Conservation (phyloP, 2,888 invertebrate species). For the Synanthedon tipuliformis region DNA sequence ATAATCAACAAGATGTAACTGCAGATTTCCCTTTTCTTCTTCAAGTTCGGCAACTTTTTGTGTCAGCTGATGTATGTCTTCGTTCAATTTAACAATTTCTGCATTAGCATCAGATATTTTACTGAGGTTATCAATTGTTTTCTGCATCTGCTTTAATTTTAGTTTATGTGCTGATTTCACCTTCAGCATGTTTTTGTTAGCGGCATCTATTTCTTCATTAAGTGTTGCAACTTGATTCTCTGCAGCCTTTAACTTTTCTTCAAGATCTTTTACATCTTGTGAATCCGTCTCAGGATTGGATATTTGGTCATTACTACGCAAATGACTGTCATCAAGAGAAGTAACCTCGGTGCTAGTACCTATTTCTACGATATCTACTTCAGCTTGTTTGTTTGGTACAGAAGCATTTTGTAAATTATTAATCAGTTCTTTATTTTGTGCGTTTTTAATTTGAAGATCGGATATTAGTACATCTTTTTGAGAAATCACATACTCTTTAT, state of each 20-base stretch:
- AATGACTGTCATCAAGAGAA: constrained; percentile 3
- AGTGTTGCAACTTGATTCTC: constrained; percentile 62
- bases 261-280: constrained; percentile 26
- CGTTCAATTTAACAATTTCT: constrained; percentile 74
- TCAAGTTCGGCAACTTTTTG: constrained; percentile 86
- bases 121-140: constrained; percentile 76
- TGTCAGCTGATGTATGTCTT: constrained; percentile 73
- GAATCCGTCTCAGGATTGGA: neutral
- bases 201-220: constrained; percentile 78
- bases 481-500: constrained; percentile 51
- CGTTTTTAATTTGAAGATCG: constrained; percentile 27
- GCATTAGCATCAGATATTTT: constrained; percentile 77
- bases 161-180: constrained; percentile 77
- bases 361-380: constrained; percentile 24
- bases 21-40: constrained; percentile 92
- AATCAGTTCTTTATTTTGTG: constrained; percentile 18
- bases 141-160: constrained; percentile 81
- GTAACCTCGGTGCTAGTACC: constrained; percentile 28
- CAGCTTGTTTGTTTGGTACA: constrained; percentile 6
- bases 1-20: constrained; percentile 85
- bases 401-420: constrained; percentile 13
- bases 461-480: constrained; percentile 57
- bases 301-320: neutral
- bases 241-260: constrained; percentile 55
- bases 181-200: constrained; percentile 82